A percentile compares a stretch with the other conserved stretches of the same genome.
These are phyloP conservation scores for Anastatus disparis DNA, from an alignment of 1,140 invertebrate genomes.

Conservation along the genomic window DNA sequence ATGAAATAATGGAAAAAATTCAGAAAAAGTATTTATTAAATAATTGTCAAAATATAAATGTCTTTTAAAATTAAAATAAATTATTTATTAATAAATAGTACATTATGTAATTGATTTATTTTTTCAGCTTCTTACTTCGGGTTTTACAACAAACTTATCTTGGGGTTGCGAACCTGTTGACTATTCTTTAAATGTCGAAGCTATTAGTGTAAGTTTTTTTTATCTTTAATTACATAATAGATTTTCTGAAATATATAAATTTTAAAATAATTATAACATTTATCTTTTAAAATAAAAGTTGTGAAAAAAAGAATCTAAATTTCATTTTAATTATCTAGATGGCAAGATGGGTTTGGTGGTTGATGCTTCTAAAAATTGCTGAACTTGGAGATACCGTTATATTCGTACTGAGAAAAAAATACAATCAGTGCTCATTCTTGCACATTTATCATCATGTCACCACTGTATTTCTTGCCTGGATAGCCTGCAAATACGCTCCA, in stretches of 20 bases:
- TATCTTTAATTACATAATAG: conserved; percentile 4
- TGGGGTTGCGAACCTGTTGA: conserved; percentile 58
- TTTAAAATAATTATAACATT: no score
- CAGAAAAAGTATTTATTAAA: no score
- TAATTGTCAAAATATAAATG: no score
- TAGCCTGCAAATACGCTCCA: conserved; percentile 74
- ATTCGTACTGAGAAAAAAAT: conserved; percentile 78
- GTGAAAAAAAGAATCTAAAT: no score
- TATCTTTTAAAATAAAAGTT: no score
- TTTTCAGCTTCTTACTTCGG: conserved; percentile 57
- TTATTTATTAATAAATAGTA: no score
- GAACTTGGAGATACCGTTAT: conserved; percentile 71
- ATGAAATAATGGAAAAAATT: no score
- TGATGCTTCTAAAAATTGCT: conserved; percentile 64
- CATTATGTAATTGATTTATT: conserved; percentile 5
- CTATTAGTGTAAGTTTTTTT: conserved; percentile 55
- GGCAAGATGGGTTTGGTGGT: conserved; percentile 64
- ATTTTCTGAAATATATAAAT: background rate
- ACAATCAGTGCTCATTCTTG: conserved; percentile 77
- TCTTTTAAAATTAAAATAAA: no score
- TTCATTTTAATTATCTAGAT: conserved; percentile 46
- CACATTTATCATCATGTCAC: conserved; percentile 80
- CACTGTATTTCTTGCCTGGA: conserved; percentile 76
- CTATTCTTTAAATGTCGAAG: conserved; percentile 55
- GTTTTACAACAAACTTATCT: conserved; percentile 58